Evolutionary conservation across 2,797 vertebrate species (phyloP), one percentile per base, ranked within the genome.

Genomic region (Semaprochilodus insignis): DNA sequence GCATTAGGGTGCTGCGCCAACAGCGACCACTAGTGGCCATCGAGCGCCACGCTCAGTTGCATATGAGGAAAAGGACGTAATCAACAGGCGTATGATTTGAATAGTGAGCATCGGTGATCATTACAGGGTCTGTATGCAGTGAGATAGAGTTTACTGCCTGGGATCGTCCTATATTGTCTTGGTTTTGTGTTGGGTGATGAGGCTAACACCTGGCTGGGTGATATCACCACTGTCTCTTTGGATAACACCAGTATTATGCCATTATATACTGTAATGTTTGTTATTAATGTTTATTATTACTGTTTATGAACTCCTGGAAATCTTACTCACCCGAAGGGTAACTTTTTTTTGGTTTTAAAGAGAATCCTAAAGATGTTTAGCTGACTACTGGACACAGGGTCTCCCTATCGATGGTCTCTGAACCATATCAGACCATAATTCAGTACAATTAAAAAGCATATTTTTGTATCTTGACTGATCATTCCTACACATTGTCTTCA

Each of bases 11-110:
- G 85, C 88, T 84, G 86, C 67, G 89, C 86, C 87, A 90, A 94
- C 92, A 93, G 95, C 94, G 96, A 93, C 94, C 93, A 94, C 97
- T 97, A 96, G 96, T 69, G 97, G 96, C 51, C 84, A 65, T 23
- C 67, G 10, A 60, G 52, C 0, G 83, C 16, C 34, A 67, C 23
- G 23, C 19, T 76, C 73, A 57, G 52, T 7, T 74, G 69, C 55
- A 52, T 69, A 23, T 48, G 75, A 6, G 17, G 66, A 74, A 71
- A 40, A n/a, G 40, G 74, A 74, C 36, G 44, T 81, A 78, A 88
- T 90, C 91, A 93, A 92, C 91, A 92, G 89, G 91, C 91, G 85
- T 70, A 73, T 57, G 23, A 54, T 74, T 23, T 23, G 54, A 74
- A 6, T 31, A 31, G 31, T 1, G 31, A 31, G 31, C 31, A 31